A percentile compares a stretch with the other conserved stretches of the same genome.
Evolutionary conservation across 2,113 vertebrate species (phyloP).

Genomic region (Spea bombifrons): DNA sequence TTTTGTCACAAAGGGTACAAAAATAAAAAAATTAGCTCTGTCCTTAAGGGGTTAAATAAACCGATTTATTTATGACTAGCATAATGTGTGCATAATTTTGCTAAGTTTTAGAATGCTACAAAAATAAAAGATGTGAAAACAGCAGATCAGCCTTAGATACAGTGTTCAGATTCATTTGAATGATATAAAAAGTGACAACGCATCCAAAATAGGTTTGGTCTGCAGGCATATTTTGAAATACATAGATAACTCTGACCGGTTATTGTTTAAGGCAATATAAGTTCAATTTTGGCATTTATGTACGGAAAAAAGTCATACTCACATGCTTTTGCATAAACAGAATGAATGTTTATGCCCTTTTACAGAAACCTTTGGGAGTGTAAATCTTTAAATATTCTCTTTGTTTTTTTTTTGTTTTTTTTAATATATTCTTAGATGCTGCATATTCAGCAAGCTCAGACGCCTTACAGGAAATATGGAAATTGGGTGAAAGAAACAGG

Average conservation of each 20-base stretch:
- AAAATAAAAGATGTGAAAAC: too few species aligned
- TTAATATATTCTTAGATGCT: background rate
- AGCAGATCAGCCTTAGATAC: background rate
- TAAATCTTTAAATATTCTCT: constrained; percentile 11
- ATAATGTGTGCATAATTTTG: too few species aligned
- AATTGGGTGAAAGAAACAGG: constrained; percentile 3
- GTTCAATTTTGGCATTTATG: constrained; percentile 36
- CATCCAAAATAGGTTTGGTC: constrained; percentile 21
- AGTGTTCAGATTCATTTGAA: constrained; percentile 23
- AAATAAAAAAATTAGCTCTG: too few species aligned
- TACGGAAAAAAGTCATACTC: constrained; percentile 4
- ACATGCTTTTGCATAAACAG: constrained; percentile 3
- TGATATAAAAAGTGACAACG: constrained; percentile 31
- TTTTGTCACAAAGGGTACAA: too few species aligned
- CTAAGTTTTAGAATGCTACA: too few species aligned
- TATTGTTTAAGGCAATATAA: constrained; percentile 37
- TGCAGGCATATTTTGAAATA: constrained; percentile 25
- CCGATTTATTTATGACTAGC: too few species aligned
- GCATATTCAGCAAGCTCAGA: background rate
- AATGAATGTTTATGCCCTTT: constrained; percentile 34
- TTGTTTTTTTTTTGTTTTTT: background rate
- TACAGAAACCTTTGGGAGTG: constrained; percentile 7
- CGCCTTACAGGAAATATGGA: constrained; percentile 14
- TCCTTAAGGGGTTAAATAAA: too few species aligned
- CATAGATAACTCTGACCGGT: constrained; percentile 18